Percentiles rank a stretch among this genome's conserved stretches.
Evolutionary conservation across 2,113 vertebrate species (phyloP).

Genomic region (Accipiter virgatus): DNA sequence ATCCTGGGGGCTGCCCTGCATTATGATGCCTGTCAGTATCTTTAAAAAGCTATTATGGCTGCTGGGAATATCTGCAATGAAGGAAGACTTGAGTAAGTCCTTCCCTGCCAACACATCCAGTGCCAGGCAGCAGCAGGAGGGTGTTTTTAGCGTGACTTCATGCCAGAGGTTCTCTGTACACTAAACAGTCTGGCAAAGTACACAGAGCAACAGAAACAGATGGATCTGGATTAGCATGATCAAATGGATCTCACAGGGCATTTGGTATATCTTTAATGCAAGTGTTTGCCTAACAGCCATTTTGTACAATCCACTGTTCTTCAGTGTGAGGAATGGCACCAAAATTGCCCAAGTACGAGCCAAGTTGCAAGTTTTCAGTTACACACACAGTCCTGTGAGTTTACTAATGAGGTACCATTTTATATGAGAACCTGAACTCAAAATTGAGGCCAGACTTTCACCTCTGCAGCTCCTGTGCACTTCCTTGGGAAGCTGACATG

Average conservation of each 20-base stretch:
- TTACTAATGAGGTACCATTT: neutral
- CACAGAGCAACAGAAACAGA: neutral
- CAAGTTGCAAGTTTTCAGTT: neutral
- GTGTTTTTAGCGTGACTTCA: neutral
- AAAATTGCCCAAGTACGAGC: neutral
- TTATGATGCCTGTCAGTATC: slow-evolving; percentile 26
- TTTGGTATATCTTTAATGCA: neutral
- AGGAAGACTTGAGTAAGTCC: neutral
- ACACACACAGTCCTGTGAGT: neutral
- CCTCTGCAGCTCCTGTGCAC: neutral
- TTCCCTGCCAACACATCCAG: slow-evolving; percentile 13
- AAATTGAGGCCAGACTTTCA: neutral
- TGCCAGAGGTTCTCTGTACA: slow-evolving; percentile 22
- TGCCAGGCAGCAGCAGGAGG: slow-evolving; percentile 46
- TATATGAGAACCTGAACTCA: neutral
- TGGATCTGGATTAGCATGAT: neutral
- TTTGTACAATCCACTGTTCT: neutral
- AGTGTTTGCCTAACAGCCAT: neutral
- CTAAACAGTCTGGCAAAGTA: slow-evolving; percentile 16
- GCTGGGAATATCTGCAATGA: neutral
- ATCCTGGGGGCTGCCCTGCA: neutral
- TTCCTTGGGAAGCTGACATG: neutral
- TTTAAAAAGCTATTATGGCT: slow-evolving; percentile 28
- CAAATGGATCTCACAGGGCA: neutral
- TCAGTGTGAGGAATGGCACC: neutral